Evolutionary conservation across 23 tunicate species (phyloP).

Genomic region (Styela plicata): DNA sequence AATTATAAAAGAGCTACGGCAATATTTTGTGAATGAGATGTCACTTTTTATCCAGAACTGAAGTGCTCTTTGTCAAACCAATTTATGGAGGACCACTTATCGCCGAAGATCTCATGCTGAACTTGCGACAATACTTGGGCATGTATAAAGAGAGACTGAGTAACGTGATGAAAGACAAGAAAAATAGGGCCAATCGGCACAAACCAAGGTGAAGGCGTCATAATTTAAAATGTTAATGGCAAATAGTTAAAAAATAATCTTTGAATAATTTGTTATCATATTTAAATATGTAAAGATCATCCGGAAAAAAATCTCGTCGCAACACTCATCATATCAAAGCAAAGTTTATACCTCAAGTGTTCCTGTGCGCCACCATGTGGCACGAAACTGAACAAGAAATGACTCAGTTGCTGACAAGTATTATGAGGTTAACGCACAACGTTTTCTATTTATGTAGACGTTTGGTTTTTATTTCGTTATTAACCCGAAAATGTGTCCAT

Average conservation of each 20-base stretch:
- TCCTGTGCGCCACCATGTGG: slow-evolving; percentile 98
- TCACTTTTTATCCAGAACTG: slow-evolving; percentile 65
- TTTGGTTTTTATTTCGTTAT: too few relatives aligned
- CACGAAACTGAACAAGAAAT: slow-evolving; percentile 96
- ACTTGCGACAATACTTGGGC: slow-evolving; percentile 52
- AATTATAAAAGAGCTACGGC: too few relatives aligned
- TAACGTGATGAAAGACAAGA: slow-evolving; percentile 30
- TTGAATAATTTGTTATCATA: too few relatives aligned
- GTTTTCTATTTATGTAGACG: not conserved
- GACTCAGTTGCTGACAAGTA: slow-evolving; percentile 86
- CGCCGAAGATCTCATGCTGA: slow-evolving; percentile 58
- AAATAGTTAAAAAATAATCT: too few relatives aligned
- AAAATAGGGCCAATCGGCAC: not conserved
- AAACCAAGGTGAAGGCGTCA: too few relatives aligned
- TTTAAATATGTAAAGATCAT: too few relatives aligned
- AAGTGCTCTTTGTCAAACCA: slow-evolving; percentile 67
- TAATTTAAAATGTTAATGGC: too few relatives aligned
- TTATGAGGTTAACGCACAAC: slow-evolving; percentile 59
- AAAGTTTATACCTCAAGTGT: slow-evolving; percentile 68
- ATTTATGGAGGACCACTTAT: slow-evolving; percentile 64
- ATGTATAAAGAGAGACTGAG: slow-evolving; percentile 28
- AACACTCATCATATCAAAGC: not conserved
- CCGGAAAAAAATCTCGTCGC: not conserved
- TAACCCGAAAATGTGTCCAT: too few relatives aligned
- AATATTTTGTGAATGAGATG: too few relatives aligned